Evolutionary conservation across 2,888 invertebrate genomes (phyloP).

Genomic region (Parasteatoda lunata): DNA sequence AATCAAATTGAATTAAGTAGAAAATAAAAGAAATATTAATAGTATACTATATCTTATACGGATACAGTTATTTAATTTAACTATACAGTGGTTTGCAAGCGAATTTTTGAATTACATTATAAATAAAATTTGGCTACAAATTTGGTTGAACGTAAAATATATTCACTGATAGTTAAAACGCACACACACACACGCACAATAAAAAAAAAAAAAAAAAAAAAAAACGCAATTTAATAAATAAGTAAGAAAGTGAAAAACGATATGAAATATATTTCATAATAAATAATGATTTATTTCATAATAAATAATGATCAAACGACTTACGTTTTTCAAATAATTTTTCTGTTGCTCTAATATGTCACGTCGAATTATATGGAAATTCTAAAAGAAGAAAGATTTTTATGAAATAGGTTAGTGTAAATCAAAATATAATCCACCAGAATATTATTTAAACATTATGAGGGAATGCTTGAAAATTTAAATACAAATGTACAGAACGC

Average conservation of each 20-base stretch:
- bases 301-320: not conserved
- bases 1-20: no score
- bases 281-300: not conserved
- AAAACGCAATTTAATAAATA: not conserved
- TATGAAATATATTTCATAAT: not conserved
- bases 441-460: no score
- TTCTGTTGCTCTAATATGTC: slow-evolving; percentile 49
- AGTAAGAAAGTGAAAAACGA: not conserved
- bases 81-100: no score
- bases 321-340: slow-evolving; percentile 43
- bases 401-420: not conserved
- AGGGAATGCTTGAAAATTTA: no score
- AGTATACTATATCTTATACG: no score
- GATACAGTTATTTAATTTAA: no score
- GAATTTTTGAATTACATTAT: no score
- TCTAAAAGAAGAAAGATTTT: slow-evolving; percentile 22
- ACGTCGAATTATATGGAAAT: slow-evolving; percentile 34
- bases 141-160: not conserved
- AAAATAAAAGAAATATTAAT: no score
- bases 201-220: not conserved
- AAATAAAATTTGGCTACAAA: no score
- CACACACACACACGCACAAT: not conserved
- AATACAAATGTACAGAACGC: no score
- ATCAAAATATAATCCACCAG: not conserved
- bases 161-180: not conserved